These are phyloP conservation scores for Zygogramma bicolorata DNA, from an alignment of 2,888 invertebrate genomes.

Conservation along the genomic window DNA sequence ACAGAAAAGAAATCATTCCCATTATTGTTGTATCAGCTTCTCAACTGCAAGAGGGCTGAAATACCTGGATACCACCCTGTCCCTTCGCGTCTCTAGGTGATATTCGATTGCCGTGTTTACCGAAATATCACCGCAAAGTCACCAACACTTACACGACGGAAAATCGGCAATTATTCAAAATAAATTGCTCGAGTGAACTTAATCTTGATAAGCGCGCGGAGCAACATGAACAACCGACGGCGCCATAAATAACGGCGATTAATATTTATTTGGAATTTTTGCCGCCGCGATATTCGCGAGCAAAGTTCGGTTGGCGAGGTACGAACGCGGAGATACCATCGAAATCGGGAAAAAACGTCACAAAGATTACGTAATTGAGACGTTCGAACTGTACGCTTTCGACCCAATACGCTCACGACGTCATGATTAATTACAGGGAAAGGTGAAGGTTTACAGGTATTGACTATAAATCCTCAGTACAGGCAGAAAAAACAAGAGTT, in stretches of 20 bases:
- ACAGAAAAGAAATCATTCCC: too few species aligned
- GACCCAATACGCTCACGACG: slow-evolving; percentile 29
- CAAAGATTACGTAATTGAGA: slow-evolving; percentile 34
- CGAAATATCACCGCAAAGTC: slow-evolving; percentile 15
- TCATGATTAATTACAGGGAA: slow-evolving; percentile 19
- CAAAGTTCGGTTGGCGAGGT: slow-evolving; percentile 29
- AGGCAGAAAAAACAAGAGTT: not conserved
- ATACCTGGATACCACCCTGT: not conserved
- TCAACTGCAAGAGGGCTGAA: too few species aligned
- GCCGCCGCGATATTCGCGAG: slow-evolving; percentile 31
- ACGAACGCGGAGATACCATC: slow-evolving; percentile 35
- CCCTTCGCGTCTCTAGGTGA: not conserved
- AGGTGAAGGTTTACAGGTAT: not conserved
- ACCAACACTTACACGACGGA: slow-evolving; percentile 32
- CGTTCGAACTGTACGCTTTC: slow-evolving; percentile 19
- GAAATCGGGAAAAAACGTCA: slow-evolving; percentile 30
- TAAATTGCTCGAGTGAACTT: slow-evolving; percentile 37
- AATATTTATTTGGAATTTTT: slow-evolving; percentile 46
- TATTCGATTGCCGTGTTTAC: slow-evolving; percentile 1
- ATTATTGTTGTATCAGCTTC: too few species aligned
- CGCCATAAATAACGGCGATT: slow-evolving; percentile 44
- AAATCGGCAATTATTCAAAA: slow-evolving; percentile 40
- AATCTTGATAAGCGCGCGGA: slow-evolving; percentile 39
- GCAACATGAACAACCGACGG: slow-evolving; percentile 30
- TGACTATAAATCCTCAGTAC: not conserved